Conservation (phyloP, 2,888 invertebrate species). For the Scaptomyza cyrtandrae region DNA sequence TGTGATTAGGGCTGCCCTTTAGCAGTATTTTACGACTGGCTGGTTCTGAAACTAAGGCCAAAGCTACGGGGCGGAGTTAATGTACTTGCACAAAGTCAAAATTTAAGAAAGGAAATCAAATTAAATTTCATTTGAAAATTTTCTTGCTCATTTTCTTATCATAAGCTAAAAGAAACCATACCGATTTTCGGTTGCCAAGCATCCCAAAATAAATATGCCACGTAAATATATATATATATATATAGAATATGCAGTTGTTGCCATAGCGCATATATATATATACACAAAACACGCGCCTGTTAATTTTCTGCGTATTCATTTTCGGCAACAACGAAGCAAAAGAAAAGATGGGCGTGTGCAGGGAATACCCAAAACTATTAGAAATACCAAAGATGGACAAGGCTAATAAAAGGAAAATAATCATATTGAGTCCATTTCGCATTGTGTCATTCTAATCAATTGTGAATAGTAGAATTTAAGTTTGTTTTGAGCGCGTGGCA, state of each 20-base stretch:
- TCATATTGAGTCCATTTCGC: slow-evolving; percentile 9
- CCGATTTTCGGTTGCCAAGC: slow-evolving; percentile 38
- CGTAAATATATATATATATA: slow-evolving; percentile 1
- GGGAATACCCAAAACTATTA: slow-evolving; percentile 6
- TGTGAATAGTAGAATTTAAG: slow-evolving; percentile 7
- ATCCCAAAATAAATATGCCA: slow-evolving; percentile 46
- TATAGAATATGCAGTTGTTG: background rate
- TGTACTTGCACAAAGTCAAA: slow-evolving; percentile 49
- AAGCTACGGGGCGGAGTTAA: slow-evolving; percentile 39
- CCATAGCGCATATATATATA: slow-evolving; percentile 19
- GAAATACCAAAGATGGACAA: too few relatives aligned
- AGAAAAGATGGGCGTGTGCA: slow-evolving; percentile 4
- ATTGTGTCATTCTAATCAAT: slow-evolving; percentile 37
- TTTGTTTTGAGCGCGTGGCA: slow-evolving; percentile 52
- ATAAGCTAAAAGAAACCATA: slow-evolving; percentile 24
- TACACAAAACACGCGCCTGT: slow-evolving; percentile 58
- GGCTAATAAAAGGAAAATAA: background rate
- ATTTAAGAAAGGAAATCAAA: slow-evolving; percentile 1
- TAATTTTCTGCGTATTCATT: slow-evolving; percentile 49
- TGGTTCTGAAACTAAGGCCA: slow-evolving; percentile 41
- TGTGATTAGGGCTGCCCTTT: slow-evolving; percentile 38
- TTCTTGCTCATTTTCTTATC: slow-evolving; percentile 13
- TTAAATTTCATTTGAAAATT: slow-evolving; percentile 3
- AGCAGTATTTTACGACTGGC: slow-evolving; percentile 10
- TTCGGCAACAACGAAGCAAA: slow-evolving; percentile 28